Evolutionary conservation across 2,888 invertebrate genomes (phyloP).

Genomic region (Flabesymbios commensalis): DNA sequence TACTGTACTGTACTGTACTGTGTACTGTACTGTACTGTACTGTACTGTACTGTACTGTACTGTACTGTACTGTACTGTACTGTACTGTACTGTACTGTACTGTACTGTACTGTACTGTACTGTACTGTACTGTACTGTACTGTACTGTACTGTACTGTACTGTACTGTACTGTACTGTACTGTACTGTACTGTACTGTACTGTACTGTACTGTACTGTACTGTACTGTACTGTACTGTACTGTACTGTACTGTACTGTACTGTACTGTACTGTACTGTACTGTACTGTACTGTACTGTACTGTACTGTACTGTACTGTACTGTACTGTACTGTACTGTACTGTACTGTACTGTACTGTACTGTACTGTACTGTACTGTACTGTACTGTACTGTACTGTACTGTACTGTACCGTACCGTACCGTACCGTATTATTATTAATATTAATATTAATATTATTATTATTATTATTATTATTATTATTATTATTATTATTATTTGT

Average conservation of each 20-base stretch:
- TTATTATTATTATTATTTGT: no score
- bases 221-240: conserved; percentile 1
- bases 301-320: background rate
- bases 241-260: background rate
- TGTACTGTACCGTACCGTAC: background rate
- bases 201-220: background rate
- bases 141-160: conserved; percentile 3
- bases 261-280: background rate
- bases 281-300: background rate
- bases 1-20: conserved; percentile 1
- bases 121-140: background rate
- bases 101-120: conserved; percentile 10
- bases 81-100: conserved; percentile 10
- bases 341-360: background rate
- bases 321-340: background rate
- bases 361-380: background rate
- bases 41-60: background rate
- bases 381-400: background rate
- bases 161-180: background rate
- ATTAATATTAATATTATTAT: no score
- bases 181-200: background rate
- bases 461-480: no score
- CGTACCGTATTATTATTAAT: background rate
- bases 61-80: background rate
- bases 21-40: background rate